Base-by-base conservation (phyloP, 2,113 vertebrate species). In the Thinocorus orbignyianus region DNA sequence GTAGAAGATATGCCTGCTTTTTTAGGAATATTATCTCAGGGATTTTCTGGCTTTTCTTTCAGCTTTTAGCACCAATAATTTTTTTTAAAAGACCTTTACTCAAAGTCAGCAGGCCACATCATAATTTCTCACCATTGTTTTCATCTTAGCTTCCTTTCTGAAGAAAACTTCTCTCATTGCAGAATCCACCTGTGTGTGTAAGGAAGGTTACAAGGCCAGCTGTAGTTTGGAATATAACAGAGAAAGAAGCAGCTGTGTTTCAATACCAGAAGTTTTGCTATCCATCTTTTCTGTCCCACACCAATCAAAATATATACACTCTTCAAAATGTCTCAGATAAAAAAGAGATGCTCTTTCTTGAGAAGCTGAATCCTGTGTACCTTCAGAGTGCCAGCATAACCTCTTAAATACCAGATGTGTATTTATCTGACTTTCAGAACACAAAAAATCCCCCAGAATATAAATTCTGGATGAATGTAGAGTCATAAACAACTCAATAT, bases 151-250 rank as follows among this genome's bases (percentile, higher is more conserved):
- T 82, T 81, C 2, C 30, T 76, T 91, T 57, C 79, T 77, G 64
- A 77, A 73, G 74, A 80, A 90, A 93, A 76, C 15, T 61, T 65
- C 7, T 60, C 79, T 89, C n/a, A 60, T 91, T 58, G 30, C 9
- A 65, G 7, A 33, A 41, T 68, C 35, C 51, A 66, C 7, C 0
- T 0, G 4, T 37, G 19, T 37, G 25, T 48, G 19, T 39, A 62
- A 87, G 42, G 51, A 61, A 85, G 74, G 44, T 72, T 42, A 80
- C 17, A 77, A 61, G 31, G 28, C 39, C 66, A 72, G 7, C 16
- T 28, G 35, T 28, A 64, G 42, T 48, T 76, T 1, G 1, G 82
- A 79, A 26, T 10, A 8, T 18, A 57, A n/a, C 10, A 60, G 48
- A 79, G 48, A 35, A 39, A 95, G 70, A 60, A 82, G 14, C 35